Percentiles rank a stretch among this genome's conserved stretches.
phyloP scores from a whole-genome alignment of 2,888 invertebrate genomes.

The Chrysodeixis includens region DNA sequence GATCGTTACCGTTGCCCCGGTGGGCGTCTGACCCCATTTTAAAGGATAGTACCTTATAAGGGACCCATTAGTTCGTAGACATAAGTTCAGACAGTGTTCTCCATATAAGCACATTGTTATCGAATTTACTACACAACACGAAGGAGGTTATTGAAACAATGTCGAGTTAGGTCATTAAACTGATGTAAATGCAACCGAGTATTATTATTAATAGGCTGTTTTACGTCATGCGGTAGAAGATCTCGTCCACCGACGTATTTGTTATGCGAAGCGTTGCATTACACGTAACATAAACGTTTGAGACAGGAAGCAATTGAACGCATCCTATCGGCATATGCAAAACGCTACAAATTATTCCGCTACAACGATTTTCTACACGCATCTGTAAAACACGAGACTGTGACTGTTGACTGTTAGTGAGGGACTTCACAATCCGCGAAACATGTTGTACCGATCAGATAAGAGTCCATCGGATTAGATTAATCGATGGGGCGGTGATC shows the following conservation, averaged over 20 bases:
- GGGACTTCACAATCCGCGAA: conserved; percentile 57
- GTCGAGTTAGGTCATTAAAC: conserved; percentile 48
- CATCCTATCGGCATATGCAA: conserved; percentile 71
- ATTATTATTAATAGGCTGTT: conserved; percentile 29
- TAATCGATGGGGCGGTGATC: conserved; percentile 66
- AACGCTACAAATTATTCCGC: conserved; percentile 72
- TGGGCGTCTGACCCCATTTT: conserved; percentile 77
- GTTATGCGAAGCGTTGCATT: conserved; percentile 63
- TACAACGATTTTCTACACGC: conserved; percentile 73
- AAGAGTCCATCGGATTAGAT: conserved; percentile 68
- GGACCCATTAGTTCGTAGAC: conserved; percentile 73
- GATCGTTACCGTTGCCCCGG: conserved; percentile 72
- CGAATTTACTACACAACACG: conserved; percentile 51
- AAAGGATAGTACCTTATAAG: conserved; percentile 74
- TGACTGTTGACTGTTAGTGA: conserved; percentile 48
- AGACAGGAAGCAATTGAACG: conserved; percentile 71
- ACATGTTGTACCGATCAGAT: conserved; percentile 61
- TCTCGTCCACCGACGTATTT: conserved; percentile 50
- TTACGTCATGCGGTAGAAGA: conserved; percentile 11
- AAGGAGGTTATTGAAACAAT: conserved; percentile 36
- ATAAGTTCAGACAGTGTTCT: conserved; percentile 68
- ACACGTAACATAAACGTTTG: conserved; percentile 66
- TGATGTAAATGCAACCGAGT: conserved; percentile 49
- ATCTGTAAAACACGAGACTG: conserved; percentile 53
- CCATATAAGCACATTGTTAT: conserved; percentile 67